Evolutionary conservation across 2,888 invertebrate genomes (phyloP).

Genomic region (Epinotia bilunana): DNA sequence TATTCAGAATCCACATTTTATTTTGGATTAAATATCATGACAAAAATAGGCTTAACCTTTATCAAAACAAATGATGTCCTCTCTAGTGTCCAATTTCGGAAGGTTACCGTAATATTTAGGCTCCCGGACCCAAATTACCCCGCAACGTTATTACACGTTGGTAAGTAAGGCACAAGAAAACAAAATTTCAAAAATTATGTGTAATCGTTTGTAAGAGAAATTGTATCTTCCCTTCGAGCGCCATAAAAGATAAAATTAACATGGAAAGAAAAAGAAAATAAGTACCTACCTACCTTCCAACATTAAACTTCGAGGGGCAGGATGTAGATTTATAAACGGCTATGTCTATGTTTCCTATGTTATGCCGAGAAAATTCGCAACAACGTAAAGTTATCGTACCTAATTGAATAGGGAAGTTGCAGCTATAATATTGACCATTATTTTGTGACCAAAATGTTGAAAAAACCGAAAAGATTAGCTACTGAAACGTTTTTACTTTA

Average conservation of each 20-base stretch:
- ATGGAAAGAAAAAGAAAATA: slow-evolving; percentile 33
- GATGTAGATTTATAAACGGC: background rate
- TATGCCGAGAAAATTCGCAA: too few relatives aligned
- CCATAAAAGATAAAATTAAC: slow-evolving; percentile 40
- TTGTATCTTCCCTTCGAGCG: slow-evolving; percentile 35
- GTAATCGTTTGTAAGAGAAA: slow-evolving; percentile 40
- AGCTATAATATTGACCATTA: too few relatives aligned
- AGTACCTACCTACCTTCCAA: slow-evolving; percentile 28
- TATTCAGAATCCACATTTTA: background rate
- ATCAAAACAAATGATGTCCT: background rate
- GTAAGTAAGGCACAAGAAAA: slow-evolving; percentile 39
- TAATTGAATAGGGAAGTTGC: too few relatives aligned
- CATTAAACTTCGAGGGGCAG: slow-evolving; percentile 8
- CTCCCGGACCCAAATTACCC: slow-evolving; percentile 27
- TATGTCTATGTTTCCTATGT: too few relatives aligned
- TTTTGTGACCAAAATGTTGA: too few relatives aligned
- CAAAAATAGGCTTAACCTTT: slow-evolving; percentile 5
- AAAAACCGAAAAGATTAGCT: too few relatives aligned
- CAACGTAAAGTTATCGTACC: too few relatives aligned
- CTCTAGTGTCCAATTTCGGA: slow-evolving; percentile 26
- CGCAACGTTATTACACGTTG: slow-evolving; percentile 31
- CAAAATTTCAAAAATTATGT: slow-evolving; percentile 43
- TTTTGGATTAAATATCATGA: background rate
- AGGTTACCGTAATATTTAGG: slow-evolving; percentile 37
- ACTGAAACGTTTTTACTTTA: too few relatives aligned